These are phyloP conservation scores for Pteronotus mesoamericanus DNA, from an alignment of 2,797 vertebrate genomes.

Conservation along the genomic window DNA sequence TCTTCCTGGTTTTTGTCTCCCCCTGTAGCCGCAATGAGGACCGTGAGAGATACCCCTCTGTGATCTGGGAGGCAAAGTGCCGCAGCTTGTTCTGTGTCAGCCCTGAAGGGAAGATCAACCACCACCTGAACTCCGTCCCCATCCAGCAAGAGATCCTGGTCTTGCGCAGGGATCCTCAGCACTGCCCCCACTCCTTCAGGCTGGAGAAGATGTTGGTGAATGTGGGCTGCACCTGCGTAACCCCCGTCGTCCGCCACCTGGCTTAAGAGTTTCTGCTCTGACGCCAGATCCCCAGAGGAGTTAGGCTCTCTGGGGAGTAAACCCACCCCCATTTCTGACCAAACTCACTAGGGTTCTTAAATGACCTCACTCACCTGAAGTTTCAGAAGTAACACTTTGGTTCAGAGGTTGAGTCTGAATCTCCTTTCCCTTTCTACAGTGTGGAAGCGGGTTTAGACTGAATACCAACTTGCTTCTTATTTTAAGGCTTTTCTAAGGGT, in stretches of 20 bases:
- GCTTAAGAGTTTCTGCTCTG: constrained; percentile 15
- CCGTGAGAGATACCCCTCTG: constrained; percentile 75
- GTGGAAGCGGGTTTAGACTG: background rate
- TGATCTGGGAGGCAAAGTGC: constrained; percentile 79
- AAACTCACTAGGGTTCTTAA: background rate
- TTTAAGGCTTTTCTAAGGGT: background rate
- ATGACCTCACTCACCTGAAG: background rate
- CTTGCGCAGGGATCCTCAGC: constrained; percentile 71
- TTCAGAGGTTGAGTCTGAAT: background rate
- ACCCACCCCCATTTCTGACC: background rate
- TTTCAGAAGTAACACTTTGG: background rate
- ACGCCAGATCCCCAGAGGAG: background rate
- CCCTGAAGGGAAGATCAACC: constrained; percentile 51
- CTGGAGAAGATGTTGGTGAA: constrained; percentile 80
- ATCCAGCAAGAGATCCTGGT: constrained; percentile 82
- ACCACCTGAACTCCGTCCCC: constrained; percentile 76
- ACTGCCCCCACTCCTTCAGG: constrained; percentile 75
- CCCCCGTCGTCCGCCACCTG: constrained; percentile 61
- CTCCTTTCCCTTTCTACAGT: background rate
- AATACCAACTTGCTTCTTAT: background rate
- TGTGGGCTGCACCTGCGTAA: constrained; percentile 81
- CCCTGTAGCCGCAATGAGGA: constrained; percentile 76
- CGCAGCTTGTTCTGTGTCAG: constrained; percentile 67
- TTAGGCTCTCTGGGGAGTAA: background rate
- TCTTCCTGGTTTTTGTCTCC: background rate